Percentiles rank a stretch among this genome's conserved stretches.
Evolutionary conservation across 2,113 vertebrate genomes (phyloP).

Genomic region (Paratilapia polleni): DNA sequence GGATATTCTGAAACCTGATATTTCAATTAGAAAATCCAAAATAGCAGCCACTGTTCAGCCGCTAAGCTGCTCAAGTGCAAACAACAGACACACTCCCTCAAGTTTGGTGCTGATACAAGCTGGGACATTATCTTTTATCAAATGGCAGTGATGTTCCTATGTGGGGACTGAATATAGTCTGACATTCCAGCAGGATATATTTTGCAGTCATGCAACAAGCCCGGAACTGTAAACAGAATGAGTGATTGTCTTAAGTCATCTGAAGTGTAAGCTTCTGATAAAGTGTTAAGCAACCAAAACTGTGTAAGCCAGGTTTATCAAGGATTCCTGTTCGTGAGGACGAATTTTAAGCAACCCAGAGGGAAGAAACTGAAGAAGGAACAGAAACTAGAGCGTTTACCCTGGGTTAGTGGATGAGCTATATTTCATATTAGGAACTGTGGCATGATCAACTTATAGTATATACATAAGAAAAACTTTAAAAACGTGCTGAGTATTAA

Average conservation of each 20-base stretch:
- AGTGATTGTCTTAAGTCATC: constrained; percentile 23
- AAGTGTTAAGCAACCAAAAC: constrained; percentile 14
- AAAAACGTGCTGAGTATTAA: not conserved
- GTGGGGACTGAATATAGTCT: not conserved
- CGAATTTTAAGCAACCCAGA: constrained; percentile 8
- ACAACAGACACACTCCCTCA: not conserved
- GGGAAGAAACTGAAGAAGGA: constrained; percentile 5
- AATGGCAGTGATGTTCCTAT: not conserved
- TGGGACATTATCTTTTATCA: constrained; percentile 10
- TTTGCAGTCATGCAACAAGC: not conserved
- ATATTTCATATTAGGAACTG: not conserved
- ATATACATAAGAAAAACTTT: no score
- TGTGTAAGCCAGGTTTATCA: constrained; percentile 9
- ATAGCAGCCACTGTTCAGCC: constrained; percentile 26
- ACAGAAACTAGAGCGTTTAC: not conserved
- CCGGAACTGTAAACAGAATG: not conserved
- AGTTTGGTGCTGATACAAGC: not conserved
- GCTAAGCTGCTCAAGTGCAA: constrained; percentile 14
- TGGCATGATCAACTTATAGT: not conserved
- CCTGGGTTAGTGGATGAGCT: not conserved
- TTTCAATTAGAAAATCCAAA: constrained; percentile 54
- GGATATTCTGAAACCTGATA: constrained; percentile 48
- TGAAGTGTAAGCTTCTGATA: constrained; percentile 12
- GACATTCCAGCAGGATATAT: not conserved
- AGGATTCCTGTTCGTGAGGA: constrained; percentile 21